Percentiles rank a stretch among this genome's conserved stretches.
These are phyloP conservation scores for Malurus elegans DNA, from an alignment of 2,113 vertebrate species.

Conservation along the genomic window DNA sequence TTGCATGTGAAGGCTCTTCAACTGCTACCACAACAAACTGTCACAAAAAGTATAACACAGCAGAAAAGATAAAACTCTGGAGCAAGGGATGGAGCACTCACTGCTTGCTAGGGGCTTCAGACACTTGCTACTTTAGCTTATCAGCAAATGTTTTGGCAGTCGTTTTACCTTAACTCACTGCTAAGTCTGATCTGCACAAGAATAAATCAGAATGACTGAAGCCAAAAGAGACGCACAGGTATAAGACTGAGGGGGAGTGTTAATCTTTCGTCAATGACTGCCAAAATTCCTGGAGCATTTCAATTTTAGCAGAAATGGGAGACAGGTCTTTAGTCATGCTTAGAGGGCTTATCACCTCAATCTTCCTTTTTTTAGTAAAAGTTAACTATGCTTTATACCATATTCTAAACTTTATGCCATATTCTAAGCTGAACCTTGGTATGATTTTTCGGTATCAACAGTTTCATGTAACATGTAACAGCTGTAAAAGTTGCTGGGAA, in stretches of 20 bases:
- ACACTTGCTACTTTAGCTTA: background rate
- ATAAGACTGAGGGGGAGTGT: background rate
- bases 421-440: background rate
- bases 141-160: background rate
- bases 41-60: rapidly evolving
- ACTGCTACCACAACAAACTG: background rate
- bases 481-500: background rate
- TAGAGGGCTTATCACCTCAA: background rate
- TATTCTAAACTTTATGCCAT: background rate
- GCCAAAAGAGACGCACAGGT: background rate
- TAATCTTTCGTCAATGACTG: background rate
- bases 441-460: background rate
- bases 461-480: background rate
- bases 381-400: background rate
- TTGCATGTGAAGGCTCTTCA: background rate
- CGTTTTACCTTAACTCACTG: background rate
- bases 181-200: background rate
- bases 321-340: background rate
- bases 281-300: background rate
- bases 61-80: background rate
- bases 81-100: rapidly evolving
- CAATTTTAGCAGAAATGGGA: background rate
- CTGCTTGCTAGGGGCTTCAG: background rate
- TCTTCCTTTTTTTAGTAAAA: background rate
- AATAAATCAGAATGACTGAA: background rate